Conservation (phyloP, 2,888 invertebrate genomes). For the Drosophila sordidapex region DNA sequence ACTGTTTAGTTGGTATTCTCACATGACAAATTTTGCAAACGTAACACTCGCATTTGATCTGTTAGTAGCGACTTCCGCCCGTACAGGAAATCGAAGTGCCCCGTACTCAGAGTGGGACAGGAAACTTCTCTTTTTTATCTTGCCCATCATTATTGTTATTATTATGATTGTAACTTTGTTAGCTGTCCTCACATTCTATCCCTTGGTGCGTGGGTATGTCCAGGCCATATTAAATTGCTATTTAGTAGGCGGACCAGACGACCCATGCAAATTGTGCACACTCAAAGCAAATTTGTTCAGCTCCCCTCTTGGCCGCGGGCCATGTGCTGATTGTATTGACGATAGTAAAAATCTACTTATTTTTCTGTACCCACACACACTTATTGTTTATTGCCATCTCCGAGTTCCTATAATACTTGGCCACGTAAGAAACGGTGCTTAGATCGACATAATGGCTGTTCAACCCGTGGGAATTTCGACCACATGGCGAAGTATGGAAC, state of each 20-base stretch:
- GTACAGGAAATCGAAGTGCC: conserved; percentile 58
- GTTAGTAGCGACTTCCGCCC: conserved; percentile 51
- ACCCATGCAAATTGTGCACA: conserved; percentile 56
- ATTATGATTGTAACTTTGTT: conserved; percentile 61
- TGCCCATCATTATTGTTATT: conserved; percentile 54
- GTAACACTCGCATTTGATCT: conserved; percentile 28
- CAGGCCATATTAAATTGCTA: conserved; percentile 67
- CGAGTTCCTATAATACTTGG: neutral
- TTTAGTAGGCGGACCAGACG: conserved; percentile 40
- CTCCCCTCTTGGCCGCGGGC: conserved; percentile 20
- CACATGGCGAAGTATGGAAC: neutral
- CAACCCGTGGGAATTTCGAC: neutral
- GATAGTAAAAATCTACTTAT: neutral
- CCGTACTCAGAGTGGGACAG: conserved; percentile 9
- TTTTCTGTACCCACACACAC: neutral
- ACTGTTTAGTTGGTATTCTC: conserved; percentile 52
- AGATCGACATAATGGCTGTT: neutral
- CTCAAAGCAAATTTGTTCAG: conserved; percentile 58
- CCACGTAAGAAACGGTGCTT: neutral
- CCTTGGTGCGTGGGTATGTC: conserved; percentile 21
- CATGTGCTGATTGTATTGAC: conserved; percentile 53
- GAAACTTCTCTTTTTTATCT: neutral
- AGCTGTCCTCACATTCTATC: conserved; percentile 9
- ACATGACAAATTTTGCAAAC: conserved; percentile 47
- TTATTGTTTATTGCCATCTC: conserved; percentile 5